Evolutionary conservation across 2,797 vertebrate genomes (phyloP).

Genomic region (Rhinella marina): DNA sequence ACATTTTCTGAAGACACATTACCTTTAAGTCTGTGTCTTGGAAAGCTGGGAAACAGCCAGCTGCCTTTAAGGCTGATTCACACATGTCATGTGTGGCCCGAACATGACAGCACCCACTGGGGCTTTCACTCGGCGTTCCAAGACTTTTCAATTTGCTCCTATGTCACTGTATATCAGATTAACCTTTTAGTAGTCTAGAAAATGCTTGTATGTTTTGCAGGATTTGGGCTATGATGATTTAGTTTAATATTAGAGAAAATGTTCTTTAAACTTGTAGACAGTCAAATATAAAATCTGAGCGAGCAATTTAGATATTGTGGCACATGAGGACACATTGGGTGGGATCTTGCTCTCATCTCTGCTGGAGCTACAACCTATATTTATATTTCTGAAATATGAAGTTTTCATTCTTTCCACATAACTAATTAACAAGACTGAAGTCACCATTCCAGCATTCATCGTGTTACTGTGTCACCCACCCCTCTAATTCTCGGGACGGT

Average conservation of each 20-base stretch:
- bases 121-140: too few species aligned
- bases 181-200: too few species aligned
- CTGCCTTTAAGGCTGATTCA: too few species aligned
- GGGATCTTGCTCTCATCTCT: conserved; percentile 11
- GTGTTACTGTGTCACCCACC: conserved; percentile 40
- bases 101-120: too few species aligned
- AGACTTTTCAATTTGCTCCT: too few species aligned
- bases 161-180: too few species aligned
- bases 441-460: conserved; percentile 26
- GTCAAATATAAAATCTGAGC: not conserved
- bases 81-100: too few species aligned
- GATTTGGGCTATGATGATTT: too few species aligned
- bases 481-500: conserved; percentile 49
- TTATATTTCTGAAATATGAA: conserved; percentile 43
- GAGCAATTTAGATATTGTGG: not conserved
- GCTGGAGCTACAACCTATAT: conserved; percentile 36
- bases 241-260: not conserved
- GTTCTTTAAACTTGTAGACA: not conserved
- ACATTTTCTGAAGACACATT: too few species aligned
- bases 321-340: conserved; percentile 26
- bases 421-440: conserved; percentile 41
- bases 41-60: too few species aligned
- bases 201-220: too few species aligned
- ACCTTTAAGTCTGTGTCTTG: too few species aligned
- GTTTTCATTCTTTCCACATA: conserved; percentile 49